These are phyloP conservation scores for Phocoena phocoena DNA, from an alignment of 2,113 vertebrate genomes.

Conservation along the genomic window DNA sequence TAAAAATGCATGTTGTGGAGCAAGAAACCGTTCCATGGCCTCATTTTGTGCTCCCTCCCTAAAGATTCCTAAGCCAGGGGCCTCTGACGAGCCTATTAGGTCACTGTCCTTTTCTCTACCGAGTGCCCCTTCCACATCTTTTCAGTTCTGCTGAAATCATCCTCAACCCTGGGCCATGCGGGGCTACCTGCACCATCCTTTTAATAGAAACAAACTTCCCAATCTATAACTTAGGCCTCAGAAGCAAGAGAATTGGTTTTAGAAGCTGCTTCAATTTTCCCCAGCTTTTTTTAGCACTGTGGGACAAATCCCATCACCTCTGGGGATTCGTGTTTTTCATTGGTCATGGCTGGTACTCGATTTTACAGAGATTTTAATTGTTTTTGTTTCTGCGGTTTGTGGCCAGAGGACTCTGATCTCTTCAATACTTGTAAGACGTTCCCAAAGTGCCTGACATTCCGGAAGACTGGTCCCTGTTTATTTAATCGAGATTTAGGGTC, in stretches of 20 bases:
- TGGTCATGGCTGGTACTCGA: neutral
- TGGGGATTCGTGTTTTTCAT: neutral
- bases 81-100: neutral
- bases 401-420: neutral
- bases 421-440: neutral
- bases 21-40: conserved; percentile 35
- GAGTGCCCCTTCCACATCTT: neutral
- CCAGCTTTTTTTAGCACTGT: neutral
- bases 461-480: neutral
- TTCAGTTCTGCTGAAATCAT: conserved; percentile 32
- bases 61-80: neutral
- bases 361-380: neutral
- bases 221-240: neutral
- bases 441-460: neutral
- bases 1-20: conserved; percentile 55
- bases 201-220: neutral
- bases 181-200: neutral
- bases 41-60: neutral
- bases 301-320: neutral
- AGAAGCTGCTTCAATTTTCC: neutral
- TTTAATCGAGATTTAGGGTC: neutral
- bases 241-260: neutral
- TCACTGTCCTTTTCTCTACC: neutral
- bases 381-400: neutral
- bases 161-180: neutral